phyloP scores from a whole-genome alignment of 2,888 invertebrate species.

The Chrysina gloriosa region DNA sequence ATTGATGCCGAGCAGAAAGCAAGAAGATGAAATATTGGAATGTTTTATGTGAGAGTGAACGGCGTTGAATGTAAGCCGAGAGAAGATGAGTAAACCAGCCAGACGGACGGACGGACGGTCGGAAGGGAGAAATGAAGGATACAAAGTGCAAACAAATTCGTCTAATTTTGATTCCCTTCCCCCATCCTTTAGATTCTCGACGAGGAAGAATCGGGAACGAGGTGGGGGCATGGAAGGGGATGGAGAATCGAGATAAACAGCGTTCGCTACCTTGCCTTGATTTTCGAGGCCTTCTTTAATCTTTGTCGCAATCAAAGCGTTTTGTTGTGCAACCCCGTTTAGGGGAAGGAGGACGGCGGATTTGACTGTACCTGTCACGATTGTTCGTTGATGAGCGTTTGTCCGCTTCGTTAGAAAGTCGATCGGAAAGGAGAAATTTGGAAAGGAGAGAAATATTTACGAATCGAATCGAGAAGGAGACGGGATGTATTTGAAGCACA shows the following conservation, averaged over 20 bases:
- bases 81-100: constrained; percentile 5
- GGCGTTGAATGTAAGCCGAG: constrained; percentile 14
- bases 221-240: background rate
- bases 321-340: too few species aligned
- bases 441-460: too few species aligned
- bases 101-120: constrained; percentile 18
- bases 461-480: too few species aligned
- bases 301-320: too few species aligned
- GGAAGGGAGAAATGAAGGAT: constrained; percentile 24
- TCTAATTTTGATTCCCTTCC: constrained; percentile 6
- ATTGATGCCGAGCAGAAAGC: background rate
- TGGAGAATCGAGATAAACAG: constrained; percentile 20
- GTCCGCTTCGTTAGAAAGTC: too few species aligned
- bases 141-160: constrained; percentile 37
- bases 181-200: background rate
- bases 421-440: too few species aligned
- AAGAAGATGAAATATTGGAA: constrained; percentile 8
- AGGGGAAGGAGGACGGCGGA: too few species aligned
- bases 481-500: too few species aligned
- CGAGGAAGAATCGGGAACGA: constrained; percentile 1
- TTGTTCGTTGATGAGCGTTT: too few species aligned
- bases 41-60: background rate
- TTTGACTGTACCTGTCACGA: too few species aligned
- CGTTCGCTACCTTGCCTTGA: background rate
- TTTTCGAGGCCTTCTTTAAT: constrained; percentile 9